These are phyloP conservation scores for Mesorhabditis spiculigera DNA, from an alignment of 2,888 invertebrate genomes.

Conservation along the genomic window DNA sequence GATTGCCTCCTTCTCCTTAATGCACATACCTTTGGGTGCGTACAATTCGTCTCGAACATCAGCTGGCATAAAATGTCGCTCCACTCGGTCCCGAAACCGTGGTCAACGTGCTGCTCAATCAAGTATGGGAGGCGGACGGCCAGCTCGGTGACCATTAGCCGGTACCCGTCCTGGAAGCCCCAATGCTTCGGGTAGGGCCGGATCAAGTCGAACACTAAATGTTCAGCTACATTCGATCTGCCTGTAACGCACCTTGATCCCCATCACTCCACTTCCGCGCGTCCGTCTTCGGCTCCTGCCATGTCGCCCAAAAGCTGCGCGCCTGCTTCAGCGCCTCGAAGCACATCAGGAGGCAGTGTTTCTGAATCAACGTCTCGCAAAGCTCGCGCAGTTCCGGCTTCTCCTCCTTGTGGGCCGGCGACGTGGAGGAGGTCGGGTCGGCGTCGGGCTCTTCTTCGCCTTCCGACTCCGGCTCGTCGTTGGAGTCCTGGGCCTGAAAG, in stretches of 20 bases:
- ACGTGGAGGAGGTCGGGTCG: neutral
- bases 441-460: neutral
- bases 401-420: neutral
- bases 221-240: neutral
- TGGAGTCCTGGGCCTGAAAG: neutral
- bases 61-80: conserved; percentile 15
- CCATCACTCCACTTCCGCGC: neutral
- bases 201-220: neutral
- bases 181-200: neutral
- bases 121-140: neutral
- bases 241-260: neutral
- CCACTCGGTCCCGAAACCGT: conserved; percentile 12
- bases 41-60: neutral
- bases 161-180: neutral
- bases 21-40: too few species aligned
- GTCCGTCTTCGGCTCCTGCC: neutral
- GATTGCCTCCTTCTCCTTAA: too few species aligned
- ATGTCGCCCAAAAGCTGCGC: neutral
- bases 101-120: neutral
- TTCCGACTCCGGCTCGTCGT: neutral
- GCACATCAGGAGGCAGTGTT: neutral
- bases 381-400: neutral
- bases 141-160: neutral
- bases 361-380: neutral
- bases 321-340: conserved; percentile 1